Conservation (phyloP, 2,113 vertebrate species). For the Nesogale talazaci region DNA sequence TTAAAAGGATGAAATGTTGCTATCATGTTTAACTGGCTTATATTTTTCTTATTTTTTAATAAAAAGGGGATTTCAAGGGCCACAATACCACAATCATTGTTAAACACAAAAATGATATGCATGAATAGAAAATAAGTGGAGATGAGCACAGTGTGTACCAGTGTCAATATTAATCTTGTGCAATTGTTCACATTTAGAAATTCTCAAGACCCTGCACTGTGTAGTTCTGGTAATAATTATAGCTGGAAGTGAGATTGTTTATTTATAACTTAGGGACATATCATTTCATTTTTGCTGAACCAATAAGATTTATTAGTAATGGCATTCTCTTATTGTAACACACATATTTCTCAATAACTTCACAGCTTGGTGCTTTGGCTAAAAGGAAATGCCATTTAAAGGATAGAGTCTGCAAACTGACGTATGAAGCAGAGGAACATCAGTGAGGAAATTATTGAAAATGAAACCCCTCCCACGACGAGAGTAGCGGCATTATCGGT, state of each 20-base stretch:
- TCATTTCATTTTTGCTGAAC: constrained; percentile 54
- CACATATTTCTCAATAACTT: constrained; percentile 57
- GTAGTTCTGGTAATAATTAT: constrained; percentile 47
- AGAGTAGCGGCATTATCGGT: constrained; percentile 50
- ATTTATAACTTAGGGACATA: constrained; percentile 49
- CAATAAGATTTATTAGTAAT: constrained; percentile 44
- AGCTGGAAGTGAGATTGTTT: constrained; percentile 59
- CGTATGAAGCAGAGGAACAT: constrained; percentile 26
- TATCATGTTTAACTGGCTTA: constrained; percentile 66
- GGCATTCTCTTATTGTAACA: constrained; percentile 44
- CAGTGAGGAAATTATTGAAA: constrained; percentile 23
- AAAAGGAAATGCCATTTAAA: constrained; percentile 60
- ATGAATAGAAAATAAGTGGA: not conserved
- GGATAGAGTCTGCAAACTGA: not conserved
- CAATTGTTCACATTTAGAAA: not conserved
- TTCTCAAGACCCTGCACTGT: not conserved
- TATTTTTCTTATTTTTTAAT: constrained; percentile 60
- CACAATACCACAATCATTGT: constrained; percentile 47
- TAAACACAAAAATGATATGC: not conserved
- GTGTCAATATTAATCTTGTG: not conserved
- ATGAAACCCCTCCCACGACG: not conserved
- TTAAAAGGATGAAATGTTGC: constrained; percentile 60
- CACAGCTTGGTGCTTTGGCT: constrained; percentile 42
- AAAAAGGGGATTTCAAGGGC: constrained; percentile 67
- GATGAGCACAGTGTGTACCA: not conserved